Evolutionary conservation across 2,888 invertebrate genomes (phyloP).

Genomic region (Eilema griseolum): DNA sequence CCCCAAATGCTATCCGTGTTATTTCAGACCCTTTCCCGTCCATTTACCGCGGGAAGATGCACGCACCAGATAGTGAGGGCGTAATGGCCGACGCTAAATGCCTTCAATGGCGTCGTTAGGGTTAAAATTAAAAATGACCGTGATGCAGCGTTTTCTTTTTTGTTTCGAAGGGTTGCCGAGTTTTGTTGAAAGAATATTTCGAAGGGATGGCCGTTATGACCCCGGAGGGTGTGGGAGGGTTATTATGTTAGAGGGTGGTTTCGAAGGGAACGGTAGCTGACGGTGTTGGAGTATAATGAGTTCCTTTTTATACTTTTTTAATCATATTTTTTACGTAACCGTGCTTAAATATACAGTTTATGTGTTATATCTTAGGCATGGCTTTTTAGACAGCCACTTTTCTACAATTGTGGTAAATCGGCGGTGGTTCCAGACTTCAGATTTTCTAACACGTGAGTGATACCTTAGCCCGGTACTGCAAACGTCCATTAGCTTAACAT

Average conservation of each 20-base stretch:
- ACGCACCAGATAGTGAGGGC: conserved; percentile 74
- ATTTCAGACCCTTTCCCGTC: conserved; percentile 67
- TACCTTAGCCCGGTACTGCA: too few species aligned
- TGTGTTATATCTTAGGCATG: conserved; percentile 7
- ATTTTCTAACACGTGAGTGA: too few species aligned
- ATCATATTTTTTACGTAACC: conserved; percentile 68
- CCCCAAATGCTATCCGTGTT: conserved; percentile 49
- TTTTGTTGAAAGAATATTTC: conserved; percentile 83
- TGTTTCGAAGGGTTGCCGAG: conserved; percentile 73
- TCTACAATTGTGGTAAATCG: too few species aligned
- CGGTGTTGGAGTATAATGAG: conserved; percentile 78
- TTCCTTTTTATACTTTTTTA: conserved; percentile 76
- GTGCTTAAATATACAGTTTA: conserved; percentile 10
- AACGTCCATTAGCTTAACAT: too few species aligned
- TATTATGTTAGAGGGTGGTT: conserved; percentile 74
- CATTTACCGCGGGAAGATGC: conserved; percentile 77
- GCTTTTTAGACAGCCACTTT: background rate
- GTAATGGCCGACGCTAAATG: conserved; percentile 79
- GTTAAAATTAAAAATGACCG: conserved; percentile 84
- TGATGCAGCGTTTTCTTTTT: conserved; percentile 85
- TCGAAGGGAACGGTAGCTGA: conserved; percentile 70
- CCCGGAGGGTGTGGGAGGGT: conserved; percentile 76
- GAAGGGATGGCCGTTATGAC: conserved; percentile 78
- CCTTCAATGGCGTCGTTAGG: conserved; percentile 84
- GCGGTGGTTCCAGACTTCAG: too few species aligned